These are phyloP conservation scores for Phylloscopus trochilus DNA, from an alignment of 2,113 vertebrate species.

Conservation along the genomic window DNA sequence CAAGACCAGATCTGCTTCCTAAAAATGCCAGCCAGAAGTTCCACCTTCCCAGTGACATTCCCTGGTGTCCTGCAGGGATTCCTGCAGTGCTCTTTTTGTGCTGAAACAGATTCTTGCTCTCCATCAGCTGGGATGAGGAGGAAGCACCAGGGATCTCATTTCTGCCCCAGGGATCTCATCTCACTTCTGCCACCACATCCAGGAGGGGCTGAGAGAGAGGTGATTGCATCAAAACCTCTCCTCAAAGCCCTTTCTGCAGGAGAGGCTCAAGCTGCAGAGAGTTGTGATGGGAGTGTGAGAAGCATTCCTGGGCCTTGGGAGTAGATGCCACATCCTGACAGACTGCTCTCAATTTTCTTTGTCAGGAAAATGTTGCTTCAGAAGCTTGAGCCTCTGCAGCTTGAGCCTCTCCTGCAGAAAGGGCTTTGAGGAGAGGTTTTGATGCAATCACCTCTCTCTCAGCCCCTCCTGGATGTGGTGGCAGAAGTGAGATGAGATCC, in stretches of 20 bases:
- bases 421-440: background rate
- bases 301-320: too few species aligned
- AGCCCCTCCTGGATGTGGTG: background rate
- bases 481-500: background rate
- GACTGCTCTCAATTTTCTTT: too few species aligned
- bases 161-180: background rate
- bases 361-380: too few species aligned
- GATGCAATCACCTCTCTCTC: too few species aligned
- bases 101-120: background rate
- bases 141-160: background rate
- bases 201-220: background rate
- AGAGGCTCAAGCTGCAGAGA: background rate
- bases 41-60: background rate
- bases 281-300: too few species aligned
- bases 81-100: background rate
- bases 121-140: background rate
- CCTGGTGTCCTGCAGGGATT: rapidly evolving
- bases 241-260: background rate
- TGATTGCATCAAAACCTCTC: background rate
- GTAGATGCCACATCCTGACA: too few species aligned
- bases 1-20: background rate
- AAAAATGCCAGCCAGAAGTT: background rate
- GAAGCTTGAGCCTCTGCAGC: too few species aligned
- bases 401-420: background rate
- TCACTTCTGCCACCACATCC: background rate